These are phyloP conservation scores for Centropristis striata DNA, from an alignment of 2,113 vertebrate species.

Conservation along the genomic window DNA sequence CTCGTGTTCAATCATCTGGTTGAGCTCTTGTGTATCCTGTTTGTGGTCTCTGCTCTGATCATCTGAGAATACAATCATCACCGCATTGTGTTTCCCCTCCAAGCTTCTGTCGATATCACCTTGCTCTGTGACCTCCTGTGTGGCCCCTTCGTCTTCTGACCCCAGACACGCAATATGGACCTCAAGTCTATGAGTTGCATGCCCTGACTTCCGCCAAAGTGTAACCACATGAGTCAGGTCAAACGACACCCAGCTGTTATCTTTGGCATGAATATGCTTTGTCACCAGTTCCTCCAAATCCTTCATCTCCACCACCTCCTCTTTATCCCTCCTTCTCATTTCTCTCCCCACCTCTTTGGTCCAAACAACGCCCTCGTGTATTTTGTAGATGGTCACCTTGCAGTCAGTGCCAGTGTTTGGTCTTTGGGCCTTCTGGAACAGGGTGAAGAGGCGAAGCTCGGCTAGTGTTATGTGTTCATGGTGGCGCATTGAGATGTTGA, in stretches of 20 bases:
- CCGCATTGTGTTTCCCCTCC: conserved; percentile 89
- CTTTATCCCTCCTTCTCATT: conserved; percentile 68
- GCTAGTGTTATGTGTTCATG: conserved; percentile 91
- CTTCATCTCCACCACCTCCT: conserved; percentile 71
- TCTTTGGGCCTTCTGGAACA: conserved; percentile 86
- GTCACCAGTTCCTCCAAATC: conserved; percentile 87
- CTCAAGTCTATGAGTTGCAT: conserved; percentile 88
- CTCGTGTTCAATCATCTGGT: conserved; percentile 89
- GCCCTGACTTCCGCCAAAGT: conserved; percentile 88
- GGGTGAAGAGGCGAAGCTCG: conserved; percentile 91
- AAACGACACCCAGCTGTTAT: conserved; percentile 94
- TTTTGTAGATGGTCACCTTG: conserved; percentile 92
- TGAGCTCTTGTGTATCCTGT: conserved; percentile 86
- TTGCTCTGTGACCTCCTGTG: conserved; percentile 59
- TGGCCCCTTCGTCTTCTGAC: conserved; percentile 36
- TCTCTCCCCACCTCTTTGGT: conserved; percentile 69
- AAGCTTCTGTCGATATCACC: conserved; percentile 85
- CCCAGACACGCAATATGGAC: conserved; percentile 88
- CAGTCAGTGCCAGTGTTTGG: conserved; percentile 84
- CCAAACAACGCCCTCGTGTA: conserved; percentile 68
- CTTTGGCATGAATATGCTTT: conserved; percentile 86
- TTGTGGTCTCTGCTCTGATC: conserved; percentile 88
- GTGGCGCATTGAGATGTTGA: conserved; percentile 93
- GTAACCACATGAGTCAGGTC: conserved; percentile 90
- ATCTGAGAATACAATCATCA: conserved; percentile 94